Percentiles rank a stretch among this genome's conserved stretches.
Conservation (phyloP, 92 coral and sea anemone species). For the Epizoanthus ramosus region DNA sequence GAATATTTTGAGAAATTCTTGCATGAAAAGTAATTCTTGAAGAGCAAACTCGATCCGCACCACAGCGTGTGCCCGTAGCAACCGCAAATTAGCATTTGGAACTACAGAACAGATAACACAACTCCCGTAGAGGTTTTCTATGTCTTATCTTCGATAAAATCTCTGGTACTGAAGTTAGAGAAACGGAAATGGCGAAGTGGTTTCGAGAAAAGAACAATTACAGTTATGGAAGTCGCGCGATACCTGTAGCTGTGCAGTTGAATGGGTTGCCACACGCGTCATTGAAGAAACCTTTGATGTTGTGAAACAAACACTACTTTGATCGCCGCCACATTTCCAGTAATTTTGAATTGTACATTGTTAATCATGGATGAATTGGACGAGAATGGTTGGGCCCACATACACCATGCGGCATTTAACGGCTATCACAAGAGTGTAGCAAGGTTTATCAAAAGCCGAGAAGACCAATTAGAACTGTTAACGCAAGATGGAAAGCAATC, state of each 20-base stretch:
- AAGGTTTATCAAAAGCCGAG: constrained; percentile 83
- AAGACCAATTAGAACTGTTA: constrained; percentile 88
- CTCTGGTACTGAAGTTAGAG: not conserved
- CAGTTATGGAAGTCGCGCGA: not conserved
- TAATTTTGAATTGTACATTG: not conserved
- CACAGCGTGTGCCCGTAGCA: not conserved
- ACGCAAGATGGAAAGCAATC: constrained; percentile 84
- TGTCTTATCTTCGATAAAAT: not conserved
- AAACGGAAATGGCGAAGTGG: not conserved
- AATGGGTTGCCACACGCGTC: constrained; percentile 1
- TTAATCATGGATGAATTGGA: constrained; percentile 94
- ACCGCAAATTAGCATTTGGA: not conserved
- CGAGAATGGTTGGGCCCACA: constrained; percentile 97
- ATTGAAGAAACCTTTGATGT: not conserved
- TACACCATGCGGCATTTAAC: constrained; percentile 95
- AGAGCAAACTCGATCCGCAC: not conserved
- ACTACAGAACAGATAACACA: no score
- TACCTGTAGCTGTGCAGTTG: not conserved
- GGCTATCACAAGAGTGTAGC: constrained; percentile 95
- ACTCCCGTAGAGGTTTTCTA: not conserved
- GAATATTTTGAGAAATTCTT: not conserved
- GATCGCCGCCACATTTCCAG: not conserved
- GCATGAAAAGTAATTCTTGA: not conserved
- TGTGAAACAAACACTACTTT: constrained; percentile 18
- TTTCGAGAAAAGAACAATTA: not conserved